These are phyloP conservation scores for Sepioteuthis lessoniana DNA, from an alignment of 2,888 invertebrate genomes.

Conservation along the genomic window DNA sequence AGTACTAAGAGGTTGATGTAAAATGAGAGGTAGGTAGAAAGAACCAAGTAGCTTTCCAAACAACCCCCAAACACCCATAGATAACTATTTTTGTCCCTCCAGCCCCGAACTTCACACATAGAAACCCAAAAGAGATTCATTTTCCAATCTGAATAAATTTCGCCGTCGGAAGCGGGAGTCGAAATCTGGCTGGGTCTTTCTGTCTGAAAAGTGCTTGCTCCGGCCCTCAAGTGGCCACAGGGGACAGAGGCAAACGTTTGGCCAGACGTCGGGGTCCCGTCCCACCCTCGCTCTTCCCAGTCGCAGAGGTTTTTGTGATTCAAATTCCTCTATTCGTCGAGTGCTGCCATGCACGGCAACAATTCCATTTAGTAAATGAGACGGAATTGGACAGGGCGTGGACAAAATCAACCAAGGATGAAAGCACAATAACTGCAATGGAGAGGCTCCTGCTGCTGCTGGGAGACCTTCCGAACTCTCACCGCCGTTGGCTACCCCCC, in stretches of 20 bases:
- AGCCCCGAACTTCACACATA: neutral
- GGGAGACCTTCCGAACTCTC: neutral
- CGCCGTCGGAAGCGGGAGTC: neutral
- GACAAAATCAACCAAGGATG: conserved; percentile 7
- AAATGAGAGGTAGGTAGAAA: too few relatives aligned
- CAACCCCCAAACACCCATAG: neutral
- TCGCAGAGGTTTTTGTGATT: conserved; percentile 10
- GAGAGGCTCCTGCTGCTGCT: too few relatives aligned
- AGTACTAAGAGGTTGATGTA: too few relatives aligned
- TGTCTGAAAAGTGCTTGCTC: neutral
- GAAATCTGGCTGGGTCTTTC: neutral
- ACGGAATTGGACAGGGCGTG: neutral
- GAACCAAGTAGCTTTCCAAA: too few relatives aligned
- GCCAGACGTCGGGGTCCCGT: neutral
- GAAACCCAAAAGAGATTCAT: neutral
- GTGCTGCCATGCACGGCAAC: conserved; percentile 33
- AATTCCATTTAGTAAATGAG: conserved; percentile 33
- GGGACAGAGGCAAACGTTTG: conserved; percentile 10
- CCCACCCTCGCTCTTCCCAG: neutral
- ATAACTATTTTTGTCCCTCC: neutral
- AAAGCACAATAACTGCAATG: conserved; percentile 11
- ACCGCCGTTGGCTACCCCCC: neutral
- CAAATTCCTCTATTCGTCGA: conserved; percentile 33
- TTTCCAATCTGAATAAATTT: conserved; percentile 33
- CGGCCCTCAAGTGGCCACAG: conserved; percentile 33